Base-by-base conservation (phyloP, 2,797 vertebrate genomes). In the Crenuchus spilurus region DNA sequence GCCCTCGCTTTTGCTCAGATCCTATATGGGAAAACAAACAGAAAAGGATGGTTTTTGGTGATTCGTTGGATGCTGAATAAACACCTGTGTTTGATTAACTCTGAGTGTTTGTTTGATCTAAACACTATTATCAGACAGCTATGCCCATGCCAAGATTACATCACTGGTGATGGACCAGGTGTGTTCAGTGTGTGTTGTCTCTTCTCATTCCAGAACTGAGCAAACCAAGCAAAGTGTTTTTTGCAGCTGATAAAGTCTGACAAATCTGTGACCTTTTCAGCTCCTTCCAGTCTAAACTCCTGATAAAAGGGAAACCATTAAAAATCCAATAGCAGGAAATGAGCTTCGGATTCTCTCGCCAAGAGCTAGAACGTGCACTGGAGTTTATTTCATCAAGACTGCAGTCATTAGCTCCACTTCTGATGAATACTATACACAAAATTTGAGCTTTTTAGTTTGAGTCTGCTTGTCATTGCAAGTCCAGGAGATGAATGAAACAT, bases 291-390 rank as follows among this genome's bases (percentile, higher is more conserved):
- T 80, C 61, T 68, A 79, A 81, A 75, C 31, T 75, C 71, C 64
- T 44, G 73, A 80, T 74, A 78, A 80, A 82, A 80, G 77, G 44
- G 41, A 76, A 70, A 55, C 72, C 69, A 80, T 81, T 83, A 77
- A 80, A 76, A 84, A 80, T 80, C 75, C 80, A 79, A 84, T 81
- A 84, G 65, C 44, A 64, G 77, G 72, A 80, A 80, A 80, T 73
- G 62, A 76, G 71, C 62, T 72, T 61, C 48, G 3, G 33, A 49
- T 62, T 70, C 35, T 73, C 65, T 60, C 69, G 39, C 68, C 66
- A 60, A 76, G 76, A 69, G n/a, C 28, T 48, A 46, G 46, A 64
- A 44, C 6, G 7, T 52, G 26, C 37, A 28, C 28, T 30, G 20
- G 54, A 28, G 60, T 44, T n/a, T 42, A 63, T 65, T 63, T 54